A percentile compares a stretch with the other conserved stretches of the same genome.
Evolutionary conservation across 1,140 invertebrate species (phyloP).

Genomic region (Drosophila lacertosa): DNA sequence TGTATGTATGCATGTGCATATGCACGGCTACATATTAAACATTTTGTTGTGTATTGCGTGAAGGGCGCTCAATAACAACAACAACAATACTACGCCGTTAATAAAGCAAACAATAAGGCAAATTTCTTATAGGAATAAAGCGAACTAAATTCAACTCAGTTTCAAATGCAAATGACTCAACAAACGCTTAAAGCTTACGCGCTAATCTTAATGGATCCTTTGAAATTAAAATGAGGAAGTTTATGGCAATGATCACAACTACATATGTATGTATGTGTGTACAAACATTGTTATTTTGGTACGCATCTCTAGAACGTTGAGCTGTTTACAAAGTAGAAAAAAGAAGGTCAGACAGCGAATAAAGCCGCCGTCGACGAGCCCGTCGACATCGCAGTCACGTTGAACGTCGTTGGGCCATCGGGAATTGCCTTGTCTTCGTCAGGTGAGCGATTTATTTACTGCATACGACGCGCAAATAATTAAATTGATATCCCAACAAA

Average conservation of each 20-base stretch:
- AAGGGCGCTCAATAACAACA: conserved; percentile 38
- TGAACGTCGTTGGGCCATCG: conserved; percentile 5
- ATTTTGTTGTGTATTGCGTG: conserved; percentile 26
- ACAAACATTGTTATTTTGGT: too few relatives aligned
- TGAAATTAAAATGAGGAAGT: too few relatives aligned
- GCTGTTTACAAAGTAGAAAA: neutral
- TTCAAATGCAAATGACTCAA: too few relatives aligned
- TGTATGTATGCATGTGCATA: neutral
- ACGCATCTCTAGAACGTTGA: too few relatives aligned
- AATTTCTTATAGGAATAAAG: conserved; percentile 45
- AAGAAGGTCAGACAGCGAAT: conserved; percentile 47
- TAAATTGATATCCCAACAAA: conserved; percentile 49
- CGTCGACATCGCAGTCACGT: conserved; percentile 28
- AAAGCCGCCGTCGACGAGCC: conserved; percentile 9
- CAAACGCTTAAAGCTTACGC: too few relatives aligned
- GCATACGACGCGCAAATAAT: conserved; percentile 42
- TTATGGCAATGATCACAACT: too few relatives aligned
- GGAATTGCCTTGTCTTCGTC: neutral
- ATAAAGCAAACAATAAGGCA: conserved; percentile 34
- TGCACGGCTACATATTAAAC: conserved; percentile 7
- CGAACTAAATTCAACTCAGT: too few relatives aligned
- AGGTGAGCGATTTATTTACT: conserved; percentile 41
- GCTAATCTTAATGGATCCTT: too few relatives aligned
- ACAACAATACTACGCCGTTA: conserved; percentile 51
- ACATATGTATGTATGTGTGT: too few relatives aligned